These are phyloP conservation scores for Rhizoglyphus robini DNA, from an alignment of 1,140 invertebrate genomes.

Conservation along the genomic window DNA sequence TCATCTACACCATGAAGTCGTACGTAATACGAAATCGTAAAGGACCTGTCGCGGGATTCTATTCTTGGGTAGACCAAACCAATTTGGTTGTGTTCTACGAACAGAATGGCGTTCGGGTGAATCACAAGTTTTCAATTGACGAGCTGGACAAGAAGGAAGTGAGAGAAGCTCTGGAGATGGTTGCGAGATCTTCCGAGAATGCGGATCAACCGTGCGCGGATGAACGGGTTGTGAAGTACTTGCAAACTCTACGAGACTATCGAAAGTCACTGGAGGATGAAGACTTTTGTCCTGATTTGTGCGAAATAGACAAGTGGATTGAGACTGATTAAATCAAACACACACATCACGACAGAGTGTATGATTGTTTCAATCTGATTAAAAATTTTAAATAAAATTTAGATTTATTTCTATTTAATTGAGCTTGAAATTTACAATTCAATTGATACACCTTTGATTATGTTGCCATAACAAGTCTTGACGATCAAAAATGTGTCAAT, in stretches of 20 bases:
- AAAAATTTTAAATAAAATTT: no score
- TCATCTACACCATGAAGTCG: slow-evolving; percentile 73
- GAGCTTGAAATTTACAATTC: no score
- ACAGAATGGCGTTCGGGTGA: slow-evolving; percentile 32
- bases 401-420: no score
- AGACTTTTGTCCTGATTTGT: slow-evolving; percentile 17
- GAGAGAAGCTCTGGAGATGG: neutral
- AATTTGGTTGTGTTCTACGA: slow-evolving; percentile 63
- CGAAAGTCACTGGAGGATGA: slow-evolving; percentile 16
- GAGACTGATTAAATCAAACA: slow-evolving; percentile 22
- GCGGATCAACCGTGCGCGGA: neutral
- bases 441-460: no score
- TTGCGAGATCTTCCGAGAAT: neutral
- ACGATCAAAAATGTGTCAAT: no score
- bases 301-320: slow-evolving; percentile 18
- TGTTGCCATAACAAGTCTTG: no score
- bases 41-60: slow-evolving; percentile 64
- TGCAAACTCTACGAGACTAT: neutral
- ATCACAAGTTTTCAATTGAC: slow-evolving; percentile 23
- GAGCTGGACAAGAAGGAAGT: neutral
- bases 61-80: slow-evolving; percentile 47
- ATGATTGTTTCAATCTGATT: no score
- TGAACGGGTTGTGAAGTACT: neutral
- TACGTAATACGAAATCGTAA: slow-evolving; percentile 61
- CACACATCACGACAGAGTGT: no score